These are phyloP conservation scores for Catamblyrhynchus diadema DNA, from an alignment of 2,797 vertebrate genomes.

Conservation along the genomic window DNA sequence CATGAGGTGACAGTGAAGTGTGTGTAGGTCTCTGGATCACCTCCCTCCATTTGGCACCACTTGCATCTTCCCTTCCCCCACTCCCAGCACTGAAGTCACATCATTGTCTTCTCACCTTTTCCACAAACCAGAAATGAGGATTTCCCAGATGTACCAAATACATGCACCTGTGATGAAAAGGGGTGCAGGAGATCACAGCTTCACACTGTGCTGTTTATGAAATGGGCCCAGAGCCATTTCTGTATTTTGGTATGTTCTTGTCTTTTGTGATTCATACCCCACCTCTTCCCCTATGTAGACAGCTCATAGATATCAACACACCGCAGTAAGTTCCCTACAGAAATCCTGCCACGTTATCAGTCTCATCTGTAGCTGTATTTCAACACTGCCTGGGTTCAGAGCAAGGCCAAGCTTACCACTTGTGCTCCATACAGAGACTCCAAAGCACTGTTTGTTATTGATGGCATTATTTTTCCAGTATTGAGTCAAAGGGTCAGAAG, in stretches of 20 bases:
- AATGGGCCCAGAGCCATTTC: not conserved
- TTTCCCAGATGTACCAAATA: not conserved
- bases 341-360: not conserved
- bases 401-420: not conserved
- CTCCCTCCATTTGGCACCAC: not conserved
- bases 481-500: not conserved
- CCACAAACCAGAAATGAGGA: not conserved
- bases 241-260: not conserved
- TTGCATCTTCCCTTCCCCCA: fast-evolving
- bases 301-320: not conserved
- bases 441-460: not conserved
- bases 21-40: not conserved
- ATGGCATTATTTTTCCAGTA: not conserved
- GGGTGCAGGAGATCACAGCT: not conserved
- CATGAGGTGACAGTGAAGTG: not conserved
- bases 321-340: not conserved
- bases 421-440: not conserved
- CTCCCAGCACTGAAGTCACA: not conserved
- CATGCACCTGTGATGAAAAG: not conserved
- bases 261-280: not conserved
- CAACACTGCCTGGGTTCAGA: not conserved
- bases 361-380: not conserved
- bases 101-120: not conserved
- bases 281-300: not conserved
- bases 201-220: not conserved